Percentiles rank a stretch among this genome's conserved stretches.
These are phyloP conservation scores for Rhodophaea formosa DNA, from an alignment of 2,888 invertebrate species.

Conservation along the genomic window DNA sequence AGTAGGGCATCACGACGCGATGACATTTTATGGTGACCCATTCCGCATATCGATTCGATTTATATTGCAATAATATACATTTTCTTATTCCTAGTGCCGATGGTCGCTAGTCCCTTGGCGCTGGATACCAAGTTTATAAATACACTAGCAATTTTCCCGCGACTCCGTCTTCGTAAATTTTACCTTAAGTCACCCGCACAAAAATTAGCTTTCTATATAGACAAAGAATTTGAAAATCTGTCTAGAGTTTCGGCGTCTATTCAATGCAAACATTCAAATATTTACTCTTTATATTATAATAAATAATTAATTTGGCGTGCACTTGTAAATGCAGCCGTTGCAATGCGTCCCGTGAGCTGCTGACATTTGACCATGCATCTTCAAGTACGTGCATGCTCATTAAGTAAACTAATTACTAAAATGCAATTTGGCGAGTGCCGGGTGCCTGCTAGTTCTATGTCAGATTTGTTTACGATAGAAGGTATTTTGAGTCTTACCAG, in stretches of 20 bases:
- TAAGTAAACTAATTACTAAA: constrained; percentile 39
- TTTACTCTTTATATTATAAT: too few relatives aligned
- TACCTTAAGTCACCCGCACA: too few relatives aligned
- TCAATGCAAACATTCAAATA: too few relatives aligned
- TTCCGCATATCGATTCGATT: constrained; percentile 8
- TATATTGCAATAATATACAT: background rate
- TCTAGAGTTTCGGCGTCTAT: too few relatives aligned
- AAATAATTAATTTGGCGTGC: too few relatives aligned
- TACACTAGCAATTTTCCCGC: too few relatives aligned
- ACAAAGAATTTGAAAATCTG: too few relatives aligned
- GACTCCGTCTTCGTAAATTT: too few relatives aligned
- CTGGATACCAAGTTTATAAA: too few relatives aligned
- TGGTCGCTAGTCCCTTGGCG: too few relatives aligned
- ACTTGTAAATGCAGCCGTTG: too few relatives aligned
- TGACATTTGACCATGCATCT: constrained; percentile 38
- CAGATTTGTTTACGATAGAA: constrained; percentile 43
- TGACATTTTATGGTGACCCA: background rate
- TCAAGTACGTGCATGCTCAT: constrained; percentile 25
- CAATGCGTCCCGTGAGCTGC: constrained; percentile 5
- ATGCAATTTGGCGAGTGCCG: constrained; percentile 40
- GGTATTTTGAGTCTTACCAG: background rate
- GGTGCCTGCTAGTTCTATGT: constrained; percentile 46
- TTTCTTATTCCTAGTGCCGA: background rate
- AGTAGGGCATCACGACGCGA: constrained; percentile 14
- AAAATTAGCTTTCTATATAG: too few relatives aligned